Evolutionary conservation across 2,797 vertebrate species (phyloP).

Genomic region (Semotilus atromaculatus): DNA sequence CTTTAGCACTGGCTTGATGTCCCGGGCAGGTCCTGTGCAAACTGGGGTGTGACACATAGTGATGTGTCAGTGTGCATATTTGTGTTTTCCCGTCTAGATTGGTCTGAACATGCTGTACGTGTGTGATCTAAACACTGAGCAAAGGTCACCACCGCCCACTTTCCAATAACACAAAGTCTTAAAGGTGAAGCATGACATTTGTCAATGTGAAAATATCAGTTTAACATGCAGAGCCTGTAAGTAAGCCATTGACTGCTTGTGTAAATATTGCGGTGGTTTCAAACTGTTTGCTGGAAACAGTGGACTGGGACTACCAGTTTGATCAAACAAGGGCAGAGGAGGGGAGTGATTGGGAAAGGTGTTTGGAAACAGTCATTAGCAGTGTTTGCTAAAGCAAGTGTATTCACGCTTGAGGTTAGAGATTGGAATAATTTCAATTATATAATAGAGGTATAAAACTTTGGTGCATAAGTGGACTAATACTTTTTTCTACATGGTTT

Average conservation of each 20-base stretch:
- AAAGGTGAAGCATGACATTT: conserved; percentile 2
- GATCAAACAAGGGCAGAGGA: not conserved
- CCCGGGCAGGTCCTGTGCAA: not conserved
- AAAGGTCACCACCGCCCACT: not conserved
- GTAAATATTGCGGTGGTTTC: conserved; percentile 4
- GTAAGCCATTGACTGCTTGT: not conserved
- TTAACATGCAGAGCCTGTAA: not conserved
- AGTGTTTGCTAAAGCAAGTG: not conserved
- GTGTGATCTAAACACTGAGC: not conserved
- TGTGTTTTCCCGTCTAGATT: not conserved
- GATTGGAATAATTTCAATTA: not conserved
- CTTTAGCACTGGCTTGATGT: not conserved
- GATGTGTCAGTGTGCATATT: not conserved
- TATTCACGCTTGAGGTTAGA: not conserved
- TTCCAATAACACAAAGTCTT: not conserved
- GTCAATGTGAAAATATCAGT: not conserved
- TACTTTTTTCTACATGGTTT: not conserved
- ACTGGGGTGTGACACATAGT: not conserved
- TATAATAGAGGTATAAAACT: not conserved
- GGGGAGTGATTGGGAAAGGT: not conserved
- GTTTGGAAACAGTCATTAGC: not conserved
- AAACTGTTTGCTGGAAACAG: not conserved
- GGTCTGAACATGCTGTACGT: conserved; percentile 17
- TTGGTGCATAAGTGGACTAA: not conserved
- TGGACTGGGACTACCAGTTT: not conserved